A percentile compares a stretch with the other conserved stretches of the same genome.
Conservation (phyloP, 1,140 invertebrate species). For the Danaus plexippus region DNA sequence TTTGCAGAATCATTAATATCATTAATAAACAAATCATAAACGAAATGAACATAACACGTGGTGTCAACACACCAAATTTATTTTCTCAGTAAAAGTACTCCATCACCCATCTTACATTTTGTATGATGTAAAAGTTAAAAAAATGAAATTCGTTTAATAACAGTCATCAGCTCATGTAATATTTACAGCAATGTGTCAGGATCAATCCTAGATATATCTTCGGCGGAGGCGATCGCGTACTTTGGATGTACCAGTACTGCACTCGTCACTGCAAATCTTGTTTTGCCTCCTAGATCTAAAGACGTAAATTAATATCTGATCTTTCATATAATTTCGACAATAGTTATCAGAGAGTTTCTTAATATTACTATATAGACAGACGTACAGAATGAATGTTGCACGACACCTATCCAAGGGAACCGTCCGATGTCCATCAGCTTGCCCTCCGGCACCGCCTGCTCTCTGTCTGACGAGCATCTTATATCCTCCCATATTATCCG, state of each 20-base stretch:
- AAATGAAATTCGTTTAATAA: no score
- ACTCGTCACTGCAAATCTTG: constrained; percentile 35
- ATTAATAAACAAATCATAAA: no score
- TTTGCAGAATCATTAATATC: neutral
- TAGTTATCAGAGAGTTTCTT: no score
- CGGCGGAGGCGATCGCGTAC: constrained; percentile 41
- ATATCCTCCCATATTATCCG: constrained; percentile 28
- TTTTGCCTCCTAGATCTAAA: constrained; percentile 33
- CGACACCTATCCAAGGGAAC: constrained; percentile 46
- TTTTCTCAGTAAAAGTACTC: neutral
- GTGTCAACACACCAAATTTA: no score
- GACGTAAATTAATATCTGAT: neutral
- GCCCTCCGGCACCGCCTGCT: constrained; percentile 33
- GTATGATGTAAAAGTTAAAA: no score
- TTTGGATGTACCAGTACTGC: constrained; percentile 38
- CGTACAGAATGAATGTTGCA: constrained; percentile 50
- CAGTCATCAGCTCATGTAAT: no score
- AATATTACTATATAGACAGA: constrained; percentile 3
- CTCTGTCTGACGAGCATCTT: constrained; percentile 29
- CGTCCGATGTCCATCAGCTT: constrained; percentile 29
- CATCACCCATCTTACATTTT: no score
- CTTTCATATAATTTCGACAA: no score
- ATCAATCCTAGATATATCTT: constrained; percentile 39
- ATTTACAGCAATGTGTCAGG: constrained; percentile 24
- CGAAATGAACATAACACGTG: no score